Evolutionary conservation across 1,140 invertebrate species (phyloP).

Genomic region (Drosophila novamexicana): DNA sequence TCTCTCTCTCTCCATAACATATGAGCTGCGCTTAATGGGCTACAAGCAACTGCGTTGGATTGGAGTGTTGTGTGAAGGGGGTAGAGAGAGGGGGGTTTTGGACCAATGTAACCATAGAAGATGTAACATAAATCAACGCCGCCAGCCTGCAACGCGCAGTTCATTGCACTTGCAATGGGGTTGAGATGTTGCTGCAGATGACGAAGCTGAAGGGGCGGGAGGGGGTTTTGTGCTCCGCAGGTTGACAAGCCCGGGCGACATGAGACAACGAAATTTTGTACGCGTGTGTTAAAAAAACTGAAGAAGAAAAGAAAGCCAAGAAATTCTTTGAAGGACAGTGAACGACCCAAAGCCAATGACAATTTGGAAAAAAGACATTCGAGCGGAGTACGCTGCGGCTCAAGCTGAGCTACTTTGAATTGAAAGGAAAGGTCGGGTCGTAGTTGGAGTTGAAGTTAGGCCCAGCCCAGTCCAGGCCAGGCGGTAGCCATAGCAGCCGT

Average conservation of each 20-base stretch:
- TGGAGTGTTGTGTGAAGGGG: not conserved
- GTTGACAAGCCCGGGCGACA: constrained; percentile 76
- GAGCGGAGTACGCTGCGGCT: constrained; percentile 8
- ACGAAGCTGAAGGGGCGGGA: constrained; percentile 2
- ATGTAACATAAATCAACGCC: constrained; percentile 81
- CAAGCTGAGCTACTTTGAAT: constrained; percentile 66
- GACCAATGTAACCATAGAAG: constrained; percentile 77
- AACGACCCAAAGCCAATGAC: constrained; percentile 55
- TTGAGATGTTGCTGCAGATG: constrained; percentile 31
- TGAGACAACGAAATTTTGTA: constrained; percentile 74
- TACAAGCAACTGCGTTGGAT: constrained; percentile 40
- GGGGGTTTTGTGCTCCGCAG: constrained; percentile 40
- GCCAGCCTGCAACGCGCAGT: constrained; percentile 70
- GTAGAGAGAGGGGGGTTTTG: constrained; percentile 2
- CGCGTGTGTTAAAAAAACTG: constrained; percentile 26
- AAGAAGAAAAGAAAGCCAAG: constrained; percentile 65
- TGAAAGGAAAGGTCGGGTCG: constrained; percentile 60
- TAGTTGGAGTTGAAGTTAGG: constrained; percentile 40
- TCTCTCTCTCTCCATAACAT: constrained; percentile 49
- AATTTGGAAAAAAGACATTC: constrained; percentile 70
- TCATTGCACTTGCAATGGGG: constrained; percentile 71
- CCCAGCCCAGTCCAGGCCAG: constrained; percentile 21
- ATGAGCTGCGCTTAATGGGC: constrained; percentile 76
- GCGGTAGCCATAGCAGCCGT: constrained; percentile 74
- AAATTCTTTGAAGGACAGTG: constrained; percentile 77